Base-by-base conservation (phyloP, 1,140 invertebrate species). In the Parasteatoda tepidariorum region DNA sequence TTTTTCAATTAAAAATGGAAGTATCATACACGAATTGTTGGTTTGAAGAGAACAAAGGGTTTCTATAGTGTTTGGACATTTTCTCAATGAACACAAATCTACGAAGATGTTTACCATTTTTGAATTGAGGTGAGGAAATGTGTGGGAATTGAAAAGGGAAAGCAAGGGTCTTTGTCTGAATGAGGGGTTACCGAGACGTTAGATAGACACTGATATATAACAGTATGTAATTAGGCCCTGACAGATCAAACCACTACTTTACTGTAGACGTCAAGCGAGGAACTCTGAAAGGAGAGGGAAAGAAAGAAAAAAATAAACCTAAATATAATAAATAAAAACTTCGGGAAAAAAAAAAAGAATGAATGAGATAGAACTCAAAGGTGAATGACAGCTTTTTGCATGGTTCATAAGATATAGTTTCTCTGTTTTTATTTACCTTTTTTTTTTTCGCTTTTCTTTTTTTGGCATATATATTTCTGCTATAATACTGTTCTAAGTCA, bases 211-310 rank as follows among this genome's bases (percentile, higher is more conserved):
- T 61, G 59, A 76, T 76, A 66, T 61, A 41, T 41, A 31, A n/a
- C 24, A 34, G 33, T 30, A 34, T 66, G 61, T 76, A 76, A 76
- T 76, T 76, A 76, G 41, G 59, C 74, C 38, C 26, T 76, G 74
- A 76, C 74, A 66, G 74, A 76, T 48, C 30, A 76, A 76, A 76
- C 74, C 61, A 64, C 74, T 57, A 66, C 59, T 76, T 74, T 64
- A 34, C 59, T 4, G 38, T 18, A 18, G 24, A 64, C 61, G 74
- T 76, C 74, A 76, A 64, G 38, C 26, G n/a, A 33, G n/a, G 61
- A 74, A 30, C 31, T 18, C 59, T 34, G 55, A 22, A 61, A 59
- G 24, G n/a, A 13, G 13, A 18, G 15, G 30, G 24, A 15, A 59
- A 59, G 38, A 54, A 11, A 41, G 28, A 33, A 31, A 30, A 71